Conservation (phyloP, 2,797 vertebrate species). For the Paratrypauchen microcephalus region DNA sequence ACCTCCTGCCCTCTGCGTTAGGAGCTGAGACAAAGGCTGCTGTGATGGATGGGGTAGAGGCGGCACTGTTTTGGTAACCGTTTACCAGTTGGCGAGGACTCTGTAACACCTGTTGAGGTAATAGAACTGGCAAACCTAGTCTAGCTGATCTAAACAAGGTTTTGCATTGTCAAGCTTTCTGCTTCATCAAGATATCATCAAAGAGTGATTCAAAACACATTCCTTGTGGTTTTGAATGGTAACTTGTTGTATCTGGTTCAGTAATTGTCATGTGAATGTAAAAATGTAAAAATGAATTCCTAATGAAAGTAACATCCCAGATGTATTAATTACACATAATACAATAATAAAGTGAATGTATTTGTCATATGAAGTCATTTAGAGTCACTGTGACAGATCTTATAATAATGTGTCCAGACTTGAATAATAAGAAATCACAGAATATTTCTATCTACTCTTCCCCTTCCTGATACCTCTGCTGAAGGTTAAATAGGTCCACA, state of each 20-base stretch:
- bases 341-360: background rate
- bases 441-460: background rate
- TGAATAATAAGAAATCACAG: background rate
- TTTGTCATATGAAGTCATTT: background rate
- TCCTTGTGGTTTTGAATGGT: constrained; percentile 45
- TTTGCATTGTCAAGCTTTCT: constrained; percentile 34
- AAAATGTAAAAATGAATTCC: background rate
- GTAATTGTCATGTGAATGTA: constrained; percentile 15
- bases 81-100: constrained; percentile 42
- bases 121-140: constrained; percentile 40
- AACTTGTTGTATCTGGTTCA: constrained; percentile 33
- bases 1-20: constrained; percentile 34
- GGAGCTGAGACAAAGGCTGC: constrained; percentile 53
- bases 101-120: constrained; percentile 45
- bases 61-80: constrained; percentile 46
- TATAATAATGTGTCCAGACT: too few species aligned
- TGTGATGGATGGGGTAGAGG: constrained; percentile 44
- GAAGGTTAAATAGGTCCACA: background rate
- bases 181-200: constrained; percentile 33
- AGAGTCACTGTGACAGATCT: too few species aligned
- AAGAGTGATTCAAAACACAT: constrained; percentile 36
- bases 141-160: constrained; percentile 48
- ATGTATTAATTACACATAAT: background rate
- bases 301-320: background rate
- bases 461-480: too few species aligned